Conservation (phyloP, 2,797 vertebrate genomes). For the Rhynchonycteris naso region DNA sequence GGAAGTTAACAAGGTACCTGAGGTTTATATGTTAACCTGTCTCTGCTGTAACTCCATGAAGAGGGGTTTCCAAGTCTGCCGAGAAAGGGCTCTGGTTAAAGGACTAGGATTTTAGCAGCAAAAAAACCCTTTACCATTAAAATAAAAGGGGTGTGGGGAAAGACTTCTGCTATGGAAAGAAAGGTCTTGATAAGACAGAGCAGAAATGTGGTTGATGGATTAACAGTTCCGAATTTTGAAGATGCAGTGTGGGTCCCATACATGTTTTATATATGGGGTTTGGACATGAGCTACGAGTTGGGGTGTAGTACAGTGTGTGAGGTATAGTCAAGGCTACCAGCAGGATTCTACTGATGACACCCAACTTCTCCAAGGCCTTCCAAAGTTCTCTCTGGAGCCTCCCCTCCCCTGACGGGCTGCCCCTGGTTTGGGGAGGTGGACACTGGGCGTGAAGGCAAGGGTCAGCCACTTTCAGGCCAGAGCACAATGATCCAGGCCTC, state of each 20-base stretch:
- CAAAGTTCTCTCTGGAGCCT: not conserved
- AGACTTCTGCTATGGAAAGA: not conserved
- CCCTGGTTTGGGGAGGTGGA: not conserved
- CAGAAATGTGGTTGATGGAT: not conserved
- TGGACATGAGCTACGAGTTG: not conserved
- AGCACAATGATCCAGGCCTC: not conserved
- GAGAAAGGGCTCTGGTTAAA: not conserved
- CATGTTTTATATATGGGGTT: not conserved
- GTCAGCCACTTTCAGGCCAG: not conserved
- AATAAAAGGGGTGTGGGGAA: not conserved
- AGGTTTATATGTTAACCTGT: not conserved
- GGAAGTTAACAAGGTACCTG: not conserved
- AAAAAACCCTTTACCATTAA: not conserved
- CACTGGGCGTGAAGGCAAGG: not conserved
- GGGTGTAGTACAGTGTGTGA: rapidly evolving
- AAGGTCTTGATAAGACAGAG: not conserved
- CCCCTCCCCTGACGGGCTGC: not conserved
- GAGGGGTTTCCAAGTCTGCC: not conserved
- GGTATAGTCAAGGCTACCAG: not conserved
- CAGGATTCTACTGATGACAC: not conserved
- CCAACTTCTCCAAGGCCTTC: not conserved
- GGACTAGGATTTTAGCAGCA: not conserved
- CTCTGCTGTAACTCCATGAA: not conserved
- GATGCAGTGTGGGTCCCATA: not conserved
- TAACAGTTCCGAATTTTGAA: not conserved